Evolutionary conservation across 2,888 invertebrate species (phyloP).

Genomic region (Metallyticus violacea): DNA sequence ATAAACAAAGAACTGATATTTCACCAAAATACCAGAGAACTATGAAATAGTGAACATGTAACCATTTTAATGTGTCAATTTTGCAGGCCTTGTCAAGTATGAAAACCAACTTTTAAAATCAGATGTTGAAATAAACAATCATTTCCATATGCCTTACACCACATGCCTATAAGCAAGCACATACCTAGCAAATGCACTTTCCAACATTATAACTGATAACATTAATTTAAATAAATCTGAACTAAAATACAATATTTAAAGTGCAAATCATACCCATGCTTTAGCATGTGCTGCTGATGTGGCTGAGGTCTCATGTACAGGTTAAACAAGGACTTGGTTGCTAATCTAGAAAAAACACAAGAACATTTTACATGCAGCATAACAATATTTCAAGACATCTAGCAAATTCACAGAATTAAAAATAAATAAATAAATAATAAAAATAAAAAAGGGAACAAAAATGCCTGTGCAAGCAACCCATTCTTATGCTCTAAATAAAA

Average conservation of each 20-base stretch:
- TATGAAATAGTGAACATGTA: not conserved
- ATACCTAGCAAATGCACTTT: not conserved
- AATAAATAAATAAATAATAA: not conserved
- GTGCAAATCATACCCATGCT: slow-evolving; percentile 61
- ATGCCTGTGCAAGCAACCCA: not conserved
- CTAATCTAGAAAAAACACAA: slow-evolving; percentile 58
- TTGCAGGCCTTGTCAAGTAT: not conserved
- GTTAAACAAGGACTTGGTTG: slow-evolving; percentile 68
- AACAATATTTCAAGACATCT: not conserved
- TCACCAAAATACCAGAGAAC: too few species aligned
- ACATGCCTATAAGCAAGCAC: not conserved
- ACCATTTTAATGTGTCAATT: not conserved
- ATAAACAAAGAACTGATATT: too few species aligned
- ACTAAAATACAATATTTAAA: not conserved
- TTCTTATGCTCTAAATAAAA: not conserved
- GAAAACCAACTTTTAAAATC: not conserved
- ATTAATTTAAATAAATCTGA: not conserved
- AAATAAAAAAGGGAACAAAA: not conserved
- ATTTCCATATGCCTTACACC: not conserved
- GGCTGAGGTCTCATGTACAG: slow-evolving; percentile 64
- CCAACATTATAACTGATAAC: too few species aligned
- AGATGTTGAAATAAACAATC: not conserved
- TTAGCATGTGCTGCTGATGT: slow-evolving; percentile 46
- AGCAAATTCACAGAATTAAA: not conserved
- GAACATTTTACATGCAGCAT: slow-evolving; percentile 34